Evolutionary conservation across 1,140 invertebrate genomes (phyloP).

Genomic region (Sinonovacula constricta): DNA sequence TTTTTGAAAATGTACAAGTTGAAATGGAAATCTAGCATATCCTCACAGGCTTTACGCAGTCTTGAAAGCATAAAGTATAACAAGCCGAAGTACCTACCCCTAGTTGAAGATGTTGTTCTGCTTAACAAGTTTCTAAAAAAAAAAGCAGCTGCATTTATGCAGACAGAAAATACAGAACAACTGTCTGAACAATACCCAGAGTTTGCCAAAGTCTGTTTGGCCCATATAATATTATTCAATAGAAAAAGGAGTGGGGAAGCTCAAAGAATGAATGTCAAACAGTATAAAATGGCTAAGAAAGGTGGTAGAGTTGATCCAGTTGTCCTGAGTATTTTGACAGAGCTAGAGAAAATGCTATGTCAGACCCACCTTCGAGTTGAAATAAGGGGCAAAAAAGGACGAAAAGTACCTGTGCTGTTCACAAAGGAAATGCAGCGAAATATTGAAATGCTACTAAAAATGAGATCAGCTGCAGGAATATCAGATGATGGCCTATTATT

Average conservation of each 20-base stretch:
- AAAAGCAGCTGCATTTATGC: constrained; percentile 18
- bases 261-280: constrained; percentile 39
- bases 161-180: constrained; percentile 7
- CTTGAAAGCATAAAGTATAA: constrained; percentile 24
- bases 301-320: constrained; percentile 27
- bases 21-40: constrained; percentile 24
- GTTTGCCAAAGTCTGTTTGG: constrained; percentile 34
- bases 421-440: constrained; percentile 39
- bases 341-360: constrained; percentile 48
- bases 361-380: constrained; percentile 44
- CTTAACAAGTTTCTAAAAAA: constrained; percentile 25
- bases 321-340: constrained; percentile 19
- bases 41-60: constrained; percentile 8
- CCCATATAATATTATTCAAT: constrained; percentile 27
- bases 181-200: constrained; percentile 23
- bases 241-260: constrained; percentile 22
- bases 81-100: constrained; percentile 28
- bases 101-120: constrained; percentile 32
- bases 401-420: constrained; percentile 45
- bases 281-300: constrained; percentile 14
- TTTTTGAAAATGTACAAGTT: constrained; percentile 28
- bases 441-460: constrained; percentile 26
- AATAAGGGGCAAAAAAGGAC: constrained; percentile 45
- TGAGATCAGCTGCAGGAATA: constrained; percentile 24
- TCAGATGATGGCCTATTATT: constrained; percentile 13